These are phyloP conservation scores for Crepidodera aurea DNA, from an alignment of 2,888 invertebrate species.

Conservation along the genomic window DNA sequence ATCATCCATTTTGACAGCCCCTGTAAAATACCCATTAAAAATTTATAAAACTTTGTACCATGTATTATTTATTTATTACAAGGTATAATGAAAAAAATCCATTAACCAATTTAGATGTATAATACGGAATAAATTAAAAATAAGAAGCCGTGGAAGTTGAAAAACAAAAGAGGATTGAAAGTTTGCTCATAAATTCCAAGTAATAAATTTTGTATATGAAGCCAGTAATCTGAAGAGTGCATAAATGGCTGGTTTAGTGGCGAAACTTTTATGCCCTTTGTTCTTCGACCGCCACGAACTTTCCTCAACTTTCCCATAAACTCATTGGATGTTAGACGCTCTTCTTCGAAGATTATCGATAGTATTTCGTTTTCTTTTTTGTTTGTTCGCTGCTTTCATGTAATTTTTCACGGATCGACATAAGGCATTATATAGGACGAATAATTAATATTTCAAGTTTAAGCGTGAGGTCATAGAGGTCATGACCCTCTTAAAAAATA, in stretches of 20 bases:
- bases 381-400: not conserved
- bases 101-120: not conserved
- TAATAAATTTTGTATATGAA: conserved; percentile 23
- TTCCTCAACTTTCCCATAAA: not conserved
- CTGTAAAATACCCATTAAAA: too few relatives aligned
- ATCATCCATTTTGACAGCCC: too few relatives aligned
- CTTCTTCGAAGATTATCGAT: conserved; percentile 3
- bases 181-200: conserved; percentile 34
- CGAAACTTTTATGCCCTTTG: conserved; percentile 14
- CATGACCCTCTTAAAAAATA: too few relatives aligned
- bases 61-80: too few relatives aligned
- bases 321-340: not conserved
- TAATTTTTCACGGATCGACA: not conserved
- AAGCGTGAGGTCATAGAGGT: too few relatives aligned
- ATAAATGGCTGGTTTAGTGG: conserved; percentile 19
- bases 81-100: too few relatives aligned
- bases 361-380: not conserved
- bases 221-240: conserved; percentile 22
- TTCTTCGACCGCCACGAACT: not conserved
- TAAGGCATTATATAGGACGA: too few relatives aligned
- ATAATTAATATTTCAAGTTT: too few relatives aligned
- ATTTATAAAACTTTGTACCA: too few relatives aligned
- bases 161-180: conserved; percentile 19
- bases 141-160: not conserved
- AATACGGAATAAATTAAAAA: not conserved